These are phyloP conservation scores for Yasuhikotakia modesta DNA, from an alignment of 2,797 vertebrate genomes.

Conservation along the genomic window DNA sequence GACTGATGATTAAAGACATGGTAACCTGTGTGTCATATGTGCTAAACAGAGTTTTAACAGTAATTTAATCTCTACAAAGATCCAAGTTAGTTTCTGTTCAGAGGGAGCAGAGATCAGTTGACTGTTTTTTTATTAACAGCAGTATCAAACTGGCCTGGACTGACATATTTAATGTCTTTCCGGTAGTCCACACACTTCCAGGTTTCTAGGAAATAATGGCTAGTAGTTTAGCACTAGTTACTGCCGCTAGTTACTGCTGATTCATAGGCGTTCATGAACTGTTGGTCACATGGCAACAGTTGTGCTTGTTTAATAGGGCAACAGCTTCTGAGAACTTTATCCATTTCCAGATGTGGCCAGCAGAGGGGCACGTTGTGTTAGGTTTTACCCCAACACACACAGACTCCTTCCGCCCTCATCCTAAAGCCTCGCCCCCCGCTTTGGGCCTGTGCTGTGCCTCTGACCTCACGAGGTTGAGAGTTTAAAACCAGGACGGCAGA, in stretches of 20 bases:
- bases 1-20: neutral
- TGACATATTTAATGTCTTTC: neutral
- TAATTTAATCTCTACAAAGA: too few species aligned
- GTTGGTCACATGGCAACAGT: neutral
- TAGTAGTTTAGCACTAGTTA: neutral
- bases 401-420: neutral
- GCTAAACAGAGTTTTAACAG: too few species aligned
- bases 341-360: neutral
- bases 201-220: neutral
- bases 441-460: constrained; percentile 52
- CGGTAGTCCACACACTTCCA: neutral
- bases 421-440: neutral
- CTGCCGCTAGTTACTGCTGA: too few species aligned
- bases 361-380: neutral
- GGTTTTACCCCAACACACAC: neutral
- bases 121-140: neutral
- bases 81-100: neutral
- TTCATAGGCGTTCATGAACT: too few species aligned
- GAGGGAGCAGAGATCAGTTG: too few species aligned
- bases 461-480: constrained; percentile 61
- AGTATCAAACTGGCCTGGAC: neutral
- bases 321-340: neutral
- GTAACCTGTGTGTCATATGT: neutral
- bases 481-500: constrained; percentile 58
- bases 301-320: neutral